Conservation (phyloP, 2,888 invertebrate genomes). For the Pyrrhosoma nymphula region DNA sequence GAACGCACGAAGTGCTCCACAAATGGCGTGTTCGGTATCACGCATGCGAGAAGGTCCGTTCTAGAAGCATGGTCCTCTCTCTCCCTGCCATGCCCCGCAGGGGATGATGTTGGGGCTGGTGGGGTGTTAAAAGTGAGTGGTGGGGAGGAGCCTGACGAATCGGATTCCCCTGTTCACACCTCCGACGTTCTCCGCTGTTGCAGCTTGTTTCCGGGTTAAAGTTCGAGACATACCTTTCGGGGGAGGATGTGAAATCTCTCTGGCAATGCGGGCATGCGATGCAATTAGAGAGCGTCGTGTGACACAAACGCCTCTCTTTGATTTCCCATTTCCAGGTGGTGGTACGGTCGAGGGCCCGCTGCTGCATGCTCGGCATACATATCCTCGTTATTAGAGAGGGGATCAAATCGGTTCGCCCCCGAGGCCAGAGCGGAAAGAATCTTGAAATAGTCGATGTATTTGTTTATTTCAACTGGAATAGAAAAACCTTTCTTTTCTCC, state of each 20-base stretch:
- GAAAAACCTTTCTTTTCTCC: too few relatives aligned
- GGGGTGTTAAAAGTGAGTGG: neutral
- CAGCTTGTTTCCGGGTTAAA: constrained; percentile 16
- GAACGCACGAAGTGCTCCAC: neutral
- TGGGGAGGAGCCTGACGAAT: neutral
- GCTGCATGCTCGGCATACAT: neutral
- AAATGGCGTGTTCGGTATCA: neutral
- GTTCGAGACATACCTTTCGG: constrained; percentile 22
- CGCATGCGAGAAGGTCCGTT: neutral
- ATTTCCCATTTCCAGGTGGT: constrained; percentile 10
- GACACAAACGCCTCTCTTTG: constrained; percentile 3
- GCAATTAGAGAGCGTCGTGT: constrained; percentile 7
- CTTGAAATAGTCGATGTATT: neutral
- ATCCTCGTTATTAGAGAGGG: neutral
- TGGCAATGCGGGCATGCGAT: neutral
- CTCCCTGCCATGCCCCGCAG: neutral
- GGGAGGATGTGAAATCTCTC: neutral
- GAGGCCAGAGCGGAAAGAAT: neutral
- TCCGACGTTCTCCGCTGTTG: neutral
- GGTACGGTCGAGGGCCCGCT: neutral
- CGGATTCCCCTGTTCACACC: neutral
- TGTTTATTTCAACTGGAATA: neutral
- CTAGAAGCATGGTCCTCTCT: too few relatives aligned
- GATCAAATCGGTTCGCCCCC: neutral
- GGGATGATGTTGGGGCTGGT: neutral